phyloP scores from a whole-genome alignment of 1,140 invertebrate genomes.

The Rhagoletis pomonella region DNA sequence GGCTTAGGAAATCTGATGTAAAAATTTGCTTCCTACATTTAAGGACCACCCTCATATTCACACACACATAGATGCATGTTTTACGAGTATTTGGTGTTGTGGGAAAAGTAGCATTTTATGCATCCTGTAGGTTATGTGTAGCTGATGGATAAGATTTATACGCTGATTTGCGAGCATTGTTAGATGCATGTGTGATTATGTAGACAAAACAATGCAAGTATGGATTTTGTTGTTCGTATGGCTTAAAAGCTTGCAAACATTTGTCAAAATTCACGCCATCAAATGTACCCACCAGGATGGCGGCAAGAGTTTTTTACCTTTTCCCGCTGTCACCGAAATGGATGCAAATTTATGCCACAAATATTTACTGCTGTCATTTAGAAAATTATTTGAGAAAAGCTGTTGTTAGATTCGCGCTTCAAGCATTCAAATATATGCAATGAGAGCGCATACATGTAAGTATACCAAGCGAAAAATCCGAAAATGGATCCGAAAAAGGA shows the following conservation, averaged over 20 bases:
- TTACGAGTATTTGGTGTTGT: background rate
- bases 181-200: background rate
- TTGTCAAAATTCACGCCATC: background rate
- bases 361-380: slow-evolving; percentile 27
- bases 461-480: too few relatives aligned
- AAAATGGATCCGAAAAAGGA: too few relatives aligned
- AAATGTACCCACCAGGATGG: background rate
- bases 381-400: background rate
- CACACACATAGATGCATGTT: background rate
- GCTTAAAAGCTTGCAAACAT: background rate
- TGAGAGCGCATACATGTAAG: background rate
- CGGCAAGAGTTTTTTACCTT: background rate
- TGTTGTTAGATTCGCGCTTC: background rate
- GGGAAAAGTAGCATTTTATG: slow-evolving; percentile 32
- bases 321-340: background rate
- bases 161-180: background rate
- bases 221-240: slow-evolving; percentile 9
- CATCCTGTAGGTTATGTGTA: background rate
- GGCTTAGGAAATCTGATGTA: too few relatives aligned
- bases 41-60: background rate
- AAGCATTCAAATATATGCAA: background rate
- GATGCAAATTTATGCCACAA: slow-evolving; percentile 30
- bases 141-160: slow-evolving; percentile 28
- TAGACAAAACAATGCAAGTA: background rate
- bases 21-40: too few relatives aligned